Conservation (phyloP, 2,113 vertebrate genomes). For the Tyto alba region DNA sequence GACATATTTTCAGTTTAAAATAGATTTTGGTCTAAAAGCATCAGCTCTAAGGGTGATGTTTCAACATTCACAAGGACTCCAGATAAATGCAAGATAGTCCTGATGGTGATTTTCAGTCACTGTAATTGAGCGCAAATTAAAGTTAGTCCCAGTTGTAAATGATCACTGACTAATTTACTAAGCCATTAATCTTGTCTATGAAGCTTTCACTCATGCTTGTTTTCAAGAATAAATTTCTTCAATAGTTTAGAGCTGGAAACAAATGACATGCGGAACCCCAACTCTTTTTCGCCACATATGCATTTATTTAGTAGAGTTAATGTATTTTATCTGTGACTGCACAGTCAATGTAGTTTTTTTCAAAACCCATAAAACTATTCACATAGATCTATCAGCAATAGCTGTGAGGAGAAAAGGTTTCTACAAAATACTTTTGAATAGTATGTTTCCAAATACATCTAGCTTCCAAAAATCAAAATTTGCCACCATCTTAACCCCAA, state of each 20-base stretch:
- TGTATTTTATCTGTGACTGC: background rate
- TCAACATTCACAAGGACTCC: background rate
- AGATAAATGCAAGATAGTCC: background rate
- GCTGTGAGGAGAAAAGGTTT: background rate
- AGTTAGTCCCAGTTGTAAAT: constrained; percentile 4
- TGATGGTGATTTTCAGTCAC: background rate
- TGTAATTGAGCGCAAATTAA: constrained; percentile 5
- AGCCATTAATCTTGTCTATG: constrained; percentile 31
- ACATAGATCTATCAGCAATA: background rate
- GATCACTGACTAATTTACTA: constrained; percentile 25
- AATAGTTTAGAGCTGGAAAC: constrained; percentile 10
- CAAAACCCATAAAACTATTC: background rate
- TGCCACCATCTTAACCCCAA: background rate
- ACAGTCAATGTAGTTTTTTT: background rate
- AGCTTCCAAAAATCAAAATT: background rate
- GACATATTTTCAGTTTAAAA: background rate
- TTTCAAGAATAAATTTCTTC: constrained; percentile 45
- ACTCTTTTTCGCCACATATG: background rate
- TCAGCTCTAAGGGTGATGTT: background rate
- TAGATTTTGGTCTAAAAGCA: background rate
- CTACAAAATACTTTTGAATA: background rate
- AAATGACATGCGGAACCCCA: background rate
- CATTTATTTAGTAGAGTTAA: background rate
- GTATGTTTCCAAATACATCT: background rate
- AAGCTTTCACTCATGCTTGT: constrained; percentile 26